Base-by-base conservation (phyloP, 2,797 vertebrate species). In the Pangasius mekongensis region DNA sequence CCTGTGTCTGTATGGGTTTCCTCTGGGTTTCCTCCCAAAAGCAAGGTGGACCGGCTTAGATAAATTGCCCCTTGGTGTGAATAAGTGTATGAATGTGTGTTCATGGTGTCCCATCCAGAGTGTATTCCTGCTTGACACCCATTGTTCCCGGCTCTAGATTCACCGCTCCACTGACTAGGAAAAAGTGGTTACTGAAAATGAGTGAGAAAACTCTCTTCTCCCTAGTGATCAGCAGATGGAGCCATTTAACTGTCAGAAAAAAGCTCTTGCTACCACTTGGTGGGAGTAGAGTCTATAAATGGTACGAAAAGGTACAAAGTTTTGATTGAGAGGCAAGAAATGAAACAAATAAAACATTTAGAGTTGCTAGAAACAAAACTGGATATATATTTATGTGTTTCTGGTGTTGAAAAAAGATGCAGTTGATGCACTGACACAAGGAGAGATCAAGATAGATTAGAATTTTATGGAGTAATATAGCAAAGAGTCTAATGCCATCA, bases 141-240 rank as follows among this genome's bases (percentile, higher is more conserved):
- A 27, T 14, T 47, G 10, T 74, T 47, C 39, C 66, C 6, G 10
- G 33, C 7, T 49, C 47, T 30, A 8, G 6, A 77, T 30, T 52
- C 5, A 77, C 24, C 1, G 18, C 24, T 13, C 47, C 74, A 5
- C 47, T 77, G 54, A 58, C 20, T 6, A 43, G 27, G 16, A 66
- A 20, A 2, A 43, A 30, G 3, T 16, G 14, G 1, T 20, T 66
- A 2, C 0, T 24, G 11, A 82, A 81, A 39, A 81, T 60, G 8
- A 36, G 20, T 27, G 56, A 39, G 56, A 27, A 49, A 47, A 62
- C 11, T 0, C 22, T 52, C 0, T 76, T 77, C 39, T 10, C 11
- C 20, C 11, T 54, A n/a, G 24, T 62, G 30, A 22, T 36, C 88
- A 89, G 77, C 43, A 86, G 88, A 89, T 89, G 88, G 78, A 52